A percentile compares a stretch with the other conserved stretches of the same genome.
phyloP scores from a whole-genome alignment of 2,113 vertebrate genomes.

The Addax nasomaculatus region DNA sequence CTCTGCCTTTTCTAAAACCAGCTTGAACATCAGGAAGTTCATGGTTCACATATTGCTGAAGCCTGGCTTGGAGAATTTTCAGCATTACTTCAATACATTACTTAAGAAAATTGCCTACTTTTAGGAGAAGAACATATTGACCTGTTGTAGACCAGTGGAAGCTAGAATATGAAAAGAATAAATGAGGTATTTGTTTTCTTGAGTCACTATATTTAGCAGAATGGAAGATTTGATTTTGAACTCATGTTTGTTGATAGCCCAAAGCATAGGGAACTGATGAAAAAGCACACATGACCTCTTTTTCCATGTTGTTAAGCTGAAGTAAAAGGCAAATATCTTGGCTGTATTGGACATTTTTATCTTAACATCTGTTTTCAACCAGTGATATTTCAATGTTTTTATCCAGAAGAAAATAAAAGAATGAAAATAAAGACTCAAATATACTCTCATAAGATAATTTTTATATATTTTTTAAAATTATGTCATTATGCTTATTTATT shows the following conservation, averaged over 20 bases:
- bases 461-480: neutral
- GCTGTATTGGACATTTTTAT: neutral
- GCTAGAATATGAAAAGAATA: neutral
- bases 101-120: neutral
- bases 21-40: too few species aligned
- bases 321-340: neutral
- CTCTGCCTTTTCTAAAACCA: too few species aligned
- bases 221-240: neutral
- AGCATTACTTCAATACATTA: neutral
- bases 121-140: neutral
- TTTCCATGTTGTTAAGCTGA: neutral
- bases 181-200: neutral
- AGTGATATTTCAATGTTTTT: neutral
- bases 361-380: neutral
- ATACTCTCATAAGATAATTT: neutral
- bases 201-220: neutral
- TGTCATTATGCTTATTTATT: neutral
- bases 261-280: neutral
- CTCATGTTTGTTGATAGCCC: neutral
- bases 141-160: neutral
- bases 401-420: neutral
- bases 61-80: too few species aligned
- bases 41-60: rapidly evolving
- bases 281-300: neutral
- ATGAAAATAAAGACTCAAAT: neutral